phyloP scores from a whole-genome alignment of 2,113 vertebrate species.

The Lethenteron reissneri region DNA sequence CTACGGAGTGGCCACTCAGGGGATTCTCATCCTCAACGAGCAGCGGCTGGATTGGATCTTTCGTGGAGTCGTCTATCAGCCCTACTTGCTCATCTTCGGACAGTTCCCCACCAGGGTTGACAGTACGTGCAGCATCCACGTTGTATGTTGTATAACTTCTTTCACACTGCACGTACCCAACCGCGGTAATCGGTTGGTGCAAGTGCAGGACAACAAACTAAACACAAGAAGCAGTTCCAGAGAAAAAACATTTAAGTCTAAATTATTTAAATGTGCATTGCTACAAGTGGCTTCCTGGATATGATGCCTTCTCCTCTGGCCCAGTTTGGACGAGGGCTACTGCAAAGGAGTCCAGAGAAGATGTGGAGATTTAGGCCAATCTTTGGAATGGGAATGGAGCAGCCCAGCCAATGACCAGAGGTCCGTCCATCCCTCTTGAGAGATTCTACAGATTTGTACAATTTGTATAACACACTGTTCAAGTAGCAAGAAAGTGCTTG shows the following conservation, averaged over 20 bases:
- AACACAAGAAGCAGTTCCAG: accelerated
- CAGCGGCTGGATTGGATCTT: conserved; percentile 56
- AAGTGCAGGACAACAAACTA: neutral
- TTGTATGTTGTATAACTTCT: neutral
- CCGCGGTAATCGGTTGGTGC: too few species aligned
- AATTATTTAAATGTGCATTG: neutral
- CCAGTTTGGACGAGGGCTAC: too few species aligned
- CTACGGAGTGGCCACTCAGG: conserved; percentile 81
- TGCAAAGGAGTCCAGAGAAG: too few species aligned
- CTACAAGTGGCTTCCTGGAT: neutral
- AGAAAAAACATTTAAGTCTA: neutral
- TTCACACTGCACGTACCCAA: too few species aligned
- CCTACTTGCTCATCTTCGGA: conserved; percentile 77
- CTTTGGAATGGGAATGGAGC: too few species aligned
- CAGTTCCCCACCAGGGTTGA: conserved; percentile 56
- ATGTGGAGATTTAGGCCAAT: too few species aligned
- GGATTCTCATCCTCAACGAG: conserved; percentile 80
- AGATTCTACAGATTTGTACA: too few species aligned
- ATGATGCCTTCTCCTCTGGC: neutral
- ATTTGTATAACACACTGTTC: too few species aligned
- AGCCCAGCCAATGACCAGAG: too few species aligned
- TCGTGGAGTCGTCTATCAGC: conserved; percentile 63
- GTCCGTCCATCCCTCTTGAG: too few species aligned
- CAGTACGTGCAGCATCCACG: conserved; percentile 21
- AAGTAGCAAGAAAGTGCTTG: too few species aligned